These are phyloP conservation scores for Lycocorax pyrrhopterus DNA, from an alignment of 2,113 vertebrate species.

Conservation along the genomic window DNA sequence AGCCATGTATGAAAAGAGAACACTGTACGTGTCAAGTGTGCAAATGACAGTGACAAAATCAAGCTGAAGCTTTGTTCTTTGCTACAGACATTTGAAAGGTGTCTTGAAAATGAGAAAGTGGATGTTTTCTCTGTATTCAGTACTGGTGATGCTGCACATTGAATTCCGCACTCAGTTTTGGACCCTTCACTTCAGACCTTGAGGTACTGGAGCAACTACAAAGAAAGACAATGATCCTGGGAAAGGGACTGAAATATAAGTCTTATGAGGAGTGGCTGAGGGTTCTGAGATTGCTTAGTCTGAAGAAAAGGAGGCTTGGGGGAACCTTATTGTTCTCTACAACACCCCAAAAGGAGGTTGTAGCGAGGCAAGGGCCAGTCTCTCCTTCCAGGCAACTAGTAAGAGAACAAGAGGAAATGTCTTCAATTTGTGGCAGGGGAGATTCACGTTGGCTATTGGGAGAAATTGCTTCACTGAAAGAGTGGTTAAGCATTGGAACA, in stretches of 20 bases:
- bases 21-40: fast-evolving
- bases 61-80: not conserved
- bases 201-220: not conserved
- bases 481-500: not conserved
- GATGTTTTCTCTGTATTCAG: not conserved
- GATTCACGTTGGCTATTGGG: not conserved
- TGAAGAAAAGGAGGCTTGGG: not conserved
- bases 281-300: not conserved
- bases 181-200: not conserved
- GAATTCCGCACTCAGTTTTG: not conserved
- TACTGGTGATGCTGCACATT: not conserved
- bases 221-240: not conserved
- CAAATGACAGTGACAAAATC: not conserved
- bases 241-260: not conserved
- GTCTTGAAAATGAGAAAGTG: not conserved
- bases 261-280: fast-evolving
- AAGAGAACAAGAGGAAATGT: not conserved
- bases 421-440: not conserved
- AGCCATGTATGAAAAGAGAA: not conserved
- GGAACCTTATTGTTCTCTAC: not conserved
- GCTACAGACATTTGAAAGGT: not conserved
- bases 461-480: not conserved
- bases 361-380: fast-evolving
- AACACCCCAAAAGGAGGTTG: not conserved
- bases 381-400: not conserved